phyloP scores from a whole-genome alignment of 2,888 invertebrate genomes.

The Hypselothyrea guttata region DNA sequence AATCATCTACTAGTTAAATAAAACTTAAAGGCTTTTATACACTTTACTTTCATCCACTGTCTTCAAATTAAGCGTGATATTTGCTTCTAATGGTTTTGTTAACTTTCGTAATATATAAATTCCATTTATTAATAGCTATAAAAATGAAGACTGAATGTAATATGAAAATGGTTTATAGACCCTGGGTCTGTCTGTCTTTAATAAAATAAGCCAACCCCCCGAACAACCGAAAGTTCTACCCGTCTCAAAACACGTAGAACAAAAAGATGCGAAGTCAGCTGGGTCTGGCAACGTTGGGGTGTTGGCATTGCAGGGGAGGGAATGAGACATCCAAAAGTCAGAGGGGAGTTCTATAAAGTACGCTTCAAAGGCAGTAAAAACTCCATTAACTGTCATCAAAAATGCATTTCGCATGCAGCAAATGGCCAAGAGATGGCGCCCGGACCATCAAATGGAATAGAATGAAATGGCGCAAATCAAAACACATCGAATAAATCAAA shows the following conservation, averaged over 20 bases:
- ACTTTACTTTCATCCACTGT: background rate
- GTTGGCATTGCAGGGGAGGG: too few species aligned
- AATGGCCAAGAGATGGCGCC: slow-evolving; percentile 35
- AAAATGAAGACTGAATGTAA: slow-evolving; percentile 16
- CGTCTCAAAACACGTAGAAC: slow-evolving; percentile 23
- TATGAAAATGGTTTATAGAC: slow-evolving; percentile 25
- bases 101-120: slow-evolving; percentile 4
- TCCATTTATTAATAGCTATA: slow-evolving; percentile 25
- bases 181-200: slow-evolving; percentile 40
- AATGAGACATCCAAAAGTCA: background rate
- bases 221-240: slow-evolving; percentile 23
- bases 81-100: background rate
- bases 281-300: background rate
- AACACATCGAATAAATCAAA: slow-evolving; percentile 77
- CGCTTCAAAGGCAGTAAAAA: slow-evolving; percentile 70
- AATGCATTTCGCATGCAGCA: slow-evolving; percentile 75
- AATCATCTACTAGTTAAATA: too few species aligned
- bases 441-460: slow-evolving; percentile 67
- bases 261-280: slow-evolving; percentile 60
- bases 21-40: background rate
- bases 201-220: slow-evolving; percentile 50
- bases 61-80: background rate
- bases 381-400: slow-evolving; percentile 79
- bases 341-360: slow-evolving; percentile 38
- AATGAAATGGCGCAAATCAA: slow-evolving; percentile 72